phyloP scores from a whole-genome alignment of 2,888 invertebrate genomes.

The Apotomis betuletana region DNA sequence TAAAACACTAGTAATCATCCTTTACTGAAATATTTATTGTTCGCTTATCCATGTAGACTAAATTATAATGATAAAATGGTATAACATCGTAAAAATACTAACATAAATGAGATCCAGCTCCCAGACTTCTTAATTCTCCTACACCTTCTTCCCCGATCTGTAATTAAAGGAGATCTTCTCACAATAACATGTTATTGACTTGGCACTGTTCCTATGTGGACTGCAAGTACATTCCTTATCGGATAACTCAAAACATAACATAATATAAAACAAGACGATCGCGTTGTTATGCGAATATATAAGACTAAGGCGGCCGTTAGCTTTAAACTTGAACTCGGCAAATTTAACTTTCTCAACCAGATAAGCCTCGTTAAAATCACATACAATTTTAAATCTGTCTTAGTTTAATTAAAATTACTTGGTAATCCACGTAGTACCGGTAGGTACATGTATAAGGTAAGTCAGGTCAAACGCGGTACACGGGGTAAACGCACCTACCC shows the following conservation, averaged over 20 bases:
- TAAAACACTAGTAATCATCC: not conserved
- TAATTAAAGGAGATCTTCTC: conserved; percentile 46
- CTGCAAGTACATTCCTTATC: conserved; percentile 32
- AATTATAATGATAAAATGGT: not conserved
- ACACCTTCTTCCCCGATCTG: conserved; percentile 68
- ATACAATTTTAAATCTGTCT: no score
- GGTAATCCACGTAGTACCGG: no score
- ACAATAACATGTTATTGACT: conserved; percentile 32
- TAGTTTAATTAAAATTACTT: no score
- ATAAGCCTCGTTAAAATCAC: no score
- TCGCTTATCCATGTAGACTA: not conserved
- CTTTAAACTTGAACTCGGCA: conserved; percentile 2
- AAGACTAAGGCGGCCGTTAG: not conserved
- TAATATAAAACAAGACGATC: conserved; percentile 15
- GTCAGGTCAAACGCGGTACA: no score
- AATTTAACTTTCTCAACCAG: conserved; percentile 2
- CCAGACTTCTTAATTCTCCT: conserved; percentile 33
- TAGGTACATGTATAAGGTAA: no score
- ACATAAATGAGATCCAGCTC: not conserved
- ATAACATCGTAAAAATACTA: not conserved
- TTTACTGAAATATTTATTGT: not conserved
- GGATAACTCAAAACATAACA: conserved; percentile 21
- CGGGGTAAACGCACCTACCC: no score
- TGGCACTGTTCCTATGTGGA: conserved; percentile 20
- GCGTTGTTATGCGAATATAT: conserved; percentile 18